A percentile compares a stretch with the other conserved stretches of the same genome.
Conservation (phyloP, 2,797 vertebrate species). For the Spheniscus humboldti region DNA sequence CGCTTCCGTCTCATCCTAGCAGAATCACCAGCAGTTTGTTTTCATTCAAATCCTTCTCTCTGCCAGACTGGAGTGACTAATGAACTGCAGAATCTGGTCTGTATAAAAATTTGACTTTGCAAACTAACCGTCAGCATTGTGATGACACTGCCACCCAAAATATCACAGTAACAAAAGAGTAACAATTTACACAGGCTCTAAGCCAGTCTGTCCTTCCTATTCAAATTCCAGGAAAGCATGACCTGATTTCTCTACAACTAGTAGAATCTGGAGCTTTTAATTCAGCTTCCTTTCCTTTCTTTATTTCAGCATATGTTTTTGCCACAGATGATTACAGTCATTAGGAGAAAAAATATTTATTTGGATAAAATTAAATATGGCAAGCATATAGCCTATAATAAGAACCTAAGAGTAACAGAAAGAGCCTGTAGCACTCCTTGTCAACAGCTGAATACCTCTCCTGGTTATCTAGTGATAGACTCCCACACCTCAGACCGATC, state of each 20-base stretch:
- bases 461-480: not conserved
- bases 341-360: not conserved
- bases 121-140: conserved; percentile 33
- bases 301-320: not conserved
- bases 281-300: not conserved
- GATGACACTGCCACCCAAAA: conserved; percentile 48
- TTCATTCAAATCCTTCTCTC: conserved; percentile 3
- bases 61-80: conserved; percentile 40
- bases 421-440: not conserved
- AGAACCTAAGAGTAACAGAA: not conserved
- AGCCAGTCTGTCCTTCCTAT: conserved; percentile 25
- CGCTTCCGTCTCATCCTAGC: not conserved
- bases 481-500: not conserved
- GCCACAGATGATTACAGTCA: not conserved
- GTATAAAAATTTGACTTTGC: conserved; percentile 43
- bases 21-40: conserved; percentile 19
- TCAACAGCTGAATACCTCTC: not conserved
- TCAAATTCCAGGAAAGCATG: conserved; percentile 29
- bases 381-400: not conserved
- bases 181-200: conserved; percentile 25
- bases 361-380: not conserved
- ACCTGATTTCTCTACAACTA: conserved; percentile 10
- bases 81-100: conserved; percentile 22
- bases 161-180: conserved; percentile 29
- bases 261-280: conserved; percentile 5